phyloP scores from a whole-genome alignment of 2,113 vertebrate genomes.

The Zosterops borbonicus region DNA sequence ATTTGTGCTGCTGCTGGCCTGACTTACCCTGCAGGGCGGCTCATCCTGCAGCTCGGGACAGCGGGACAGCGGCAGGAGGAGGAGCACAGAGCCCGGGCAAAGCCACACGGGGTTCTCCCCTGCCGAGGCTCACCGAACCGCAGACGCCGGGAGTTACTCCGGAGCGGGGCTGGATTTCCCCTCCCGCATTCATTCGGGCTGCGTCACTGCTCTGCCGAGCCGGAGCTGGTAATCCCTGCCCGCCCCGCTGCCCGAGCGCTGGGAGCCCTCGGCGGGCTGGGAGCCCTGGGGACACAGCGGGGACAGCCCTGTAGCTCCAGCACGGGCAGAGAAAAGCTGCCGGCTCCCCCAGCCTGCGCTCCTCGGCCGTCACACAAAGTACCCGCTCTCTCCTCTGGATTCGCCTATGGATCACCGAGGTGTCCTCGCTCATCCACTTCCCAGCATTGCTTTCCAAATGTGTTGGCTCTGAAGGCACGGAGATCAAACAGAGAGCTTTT shows the following conservation, averaged over 20 bases:
- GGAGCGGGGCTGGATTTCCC: not conserved
- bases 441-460: conserved; percentile 37
- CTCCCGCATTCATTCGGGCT: conserved; percentile 43
- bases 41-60: not conserved
- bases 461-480: conserved; percentile 23
- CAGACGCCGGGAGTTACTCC: not conserved
- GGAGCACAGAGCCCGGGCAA: not conserved
- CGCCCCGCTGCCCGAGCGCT: not conserved
- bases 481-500: conserved; percentile 48
- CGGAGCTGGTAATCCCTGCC: not conserved
- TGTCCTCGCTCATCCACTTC: not conserved
- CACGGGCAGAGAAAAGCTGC: conserved; percentile 58
- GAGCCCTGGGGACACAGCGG: not conserved
- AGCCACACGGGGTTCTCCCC: not conserved
- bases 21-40: not conserved
- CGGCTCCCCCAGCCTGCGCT: conserved; percentile 38
- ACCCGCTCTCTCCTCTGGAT: not conserved
- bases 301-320: conserved; percentile 43
- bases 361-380: conserved; percentile 54
- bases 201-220: conserved; percentile 12
- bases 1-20: not conserved
- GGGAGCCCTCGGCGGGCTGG: not conserved
- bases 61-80: not conserved
- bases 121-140: not conserved
- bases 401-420: not conserved